A percentile compares a stretch with the other conserved stretches of the same genome.
Conservation (phyloP, 1,140 invertebrate species). For the Drosophila ananassae region DNA sequence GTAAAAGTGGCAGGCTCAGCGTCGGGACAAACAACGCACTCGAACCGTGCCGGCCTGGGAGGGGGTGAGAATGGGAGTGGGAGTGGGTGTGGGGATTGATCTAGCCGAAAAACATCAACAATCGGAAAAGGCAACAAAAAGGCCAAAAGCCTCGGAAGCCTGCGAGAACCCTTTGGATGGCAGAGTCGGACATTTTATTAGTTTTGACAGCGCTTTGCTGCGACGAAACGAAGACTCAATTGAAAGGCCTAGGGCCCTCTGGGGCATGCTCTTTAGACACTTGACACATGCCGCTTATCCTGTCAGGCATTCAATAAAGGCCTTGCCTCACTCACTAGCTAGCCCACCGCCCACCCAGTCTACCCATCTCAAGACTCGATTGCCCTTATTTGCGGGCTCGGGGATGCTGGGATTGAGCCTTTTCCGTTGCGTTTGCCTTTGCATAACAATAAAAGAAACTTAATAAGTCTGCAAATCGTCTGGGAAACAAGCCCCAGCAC, state of each 20-base stretch:
- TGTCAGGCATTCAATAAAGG: slow-evolving; percentile 64
- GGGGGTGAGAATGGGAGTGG: slow-evolving; percentile 3
- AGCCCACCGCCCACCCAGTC: not conserved
- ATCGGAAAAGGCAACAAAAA: slow-evolving; percentile 22
- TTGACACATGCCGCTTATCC: slow-evolving; percentile 72
- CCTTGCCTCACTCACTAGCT: slow-evolving; percentile 5
- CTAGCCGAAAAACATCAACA: slow-evolving; percentile 25
- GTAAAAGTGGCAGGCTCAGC: slow-evolving; percentile 63
- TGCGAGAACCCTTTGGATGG: slow-evolving; percentile 54
- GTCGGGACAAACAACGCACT: slow-evolving; percentile 56
- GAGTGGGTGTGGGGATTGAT: slow-evolving; percentile 48
- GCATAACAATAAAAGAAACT: slow-evolving; percentile 75
- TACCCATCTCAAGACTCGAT: slow-evolving; percentile 25
- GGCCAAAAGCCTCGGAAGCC: slow-evolving; percentile 20
- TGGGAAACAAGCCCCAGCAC: slow-evolving; percentile 26
- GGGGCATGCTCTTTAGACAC: slow-evolving; percentile 70
- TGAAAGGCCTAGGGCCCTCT: slow-evolving; percentile 50
- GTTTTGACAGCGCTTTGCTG: slow-evolving; percentile 76
- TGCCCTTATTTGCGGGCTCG: slow-evolving; percentile 35
- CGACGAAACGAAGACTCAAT: slow-evolving; percentile 49
- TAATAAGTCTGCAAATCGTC: slow-evolving; percentile 77
- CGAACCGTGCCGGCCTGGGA: slow-evolving; percentile 39
- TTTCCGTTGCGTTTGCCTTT: slow-evolving; percentile 20
- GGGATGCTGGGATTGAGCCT: slow-evolving; percentile 17
- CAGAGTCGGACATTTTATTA: slow-evolving; percentile 76